Conservation (phyloP, 2,888 invertebrate genomes). For the Polydrusus cervinus region DNA sequence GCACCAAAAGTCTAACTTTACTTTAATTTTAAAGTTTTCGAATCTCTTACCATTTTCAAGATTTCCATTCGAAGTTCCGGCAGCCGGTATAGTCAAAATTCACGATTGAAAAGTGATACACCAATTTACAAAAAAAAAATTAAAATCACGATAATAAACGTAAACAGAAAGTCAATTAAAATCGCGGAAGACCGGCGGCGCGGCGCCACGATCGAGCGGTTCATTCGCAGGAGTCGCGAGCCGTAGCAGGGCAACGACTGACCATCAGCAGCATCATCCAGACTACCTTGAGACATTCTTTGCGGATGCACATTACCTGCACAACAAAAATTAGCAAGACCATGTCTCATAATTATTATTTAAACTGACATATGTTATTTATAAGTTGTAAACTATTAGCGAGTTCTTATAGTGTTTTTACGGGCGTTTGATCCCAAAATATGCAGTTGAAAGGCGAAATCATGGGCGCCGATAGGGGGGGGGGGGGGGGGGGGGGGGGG, state of each 20-base stretch:
- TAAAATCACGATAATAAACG: neutral
- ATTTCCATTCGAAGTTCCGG: neutral
- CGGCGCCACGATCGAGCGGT: slow-evolving; percentile 37
- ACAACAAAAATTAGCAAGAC: slow-evolving; percentile 37
- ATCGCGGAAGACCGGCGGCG: slow-evolving; percentile 46
- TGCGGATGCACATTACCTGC: slow-evolving; percentile 40
- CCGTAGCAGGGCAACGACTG: slow-evolving; percentile 52
- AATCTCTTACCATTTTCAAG: neutral
- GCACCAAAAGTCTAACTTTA: no score
- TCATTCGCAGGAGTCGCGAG: slow-evolving; percentile 32
- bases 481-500: no score
- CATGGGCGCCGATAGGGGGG: no score
- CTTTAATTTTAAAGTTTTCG: no score
- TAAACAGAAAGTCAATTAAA: slow-evolving; percentile 15
- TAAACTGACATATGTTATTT: neutral
- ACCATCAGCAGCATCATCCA: slow-evolving; percentile 51
- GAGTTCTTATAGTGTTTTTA: no score
- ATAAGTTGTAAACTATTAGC: no score
- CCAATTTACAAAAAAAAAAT: no score
- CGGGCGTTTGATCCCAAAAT: no score
- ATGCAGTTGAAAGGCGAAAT: no score
- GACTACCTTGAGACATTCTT: slow-evolving; percentile 53
- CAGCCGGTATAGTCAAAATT: no score
- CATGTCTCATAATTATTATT: slow-evolving; percentile 17
- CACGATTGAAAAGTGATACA: no score